A percentile compares a stretch with the other conserved stretches of the same genome.
phyloP scores from a whole-genome alignment of 2,888 invertebrate species.

The Melanotus villosus region DNA sequence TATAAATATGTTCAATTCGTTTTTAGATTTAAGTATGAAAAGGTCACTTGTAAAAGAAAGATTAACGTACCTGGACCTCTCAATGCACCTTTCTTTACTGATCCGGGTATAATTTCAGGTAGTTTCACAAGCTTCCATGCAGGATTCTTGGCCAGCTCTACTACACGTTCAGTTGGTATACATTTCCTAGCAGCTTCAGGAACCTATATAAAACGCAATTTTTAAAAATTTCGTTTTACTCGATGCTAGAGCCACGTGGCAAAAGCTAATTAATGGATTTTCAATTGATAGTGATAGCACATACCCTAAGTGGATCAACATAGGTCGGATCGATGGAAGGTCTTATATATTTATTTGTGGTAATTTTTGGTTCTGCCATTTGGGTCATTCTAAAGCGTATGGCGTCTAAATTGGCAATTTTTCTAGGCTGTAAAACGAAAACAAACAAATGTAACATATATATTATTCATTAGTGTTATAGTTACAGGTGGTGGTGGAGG shows the following conservation, averaged over 20 bases:
- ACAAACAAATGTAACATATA: too few species aligned
- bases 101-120: constrained; percentile 35
- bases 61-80: constrained; percentile 15
- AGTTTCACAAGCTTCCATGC: constrained; percentile 49
- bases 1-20: constrained; percentile 1
- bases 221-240: too few species aligned
- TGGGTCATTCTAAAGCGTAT: constrained; percentile 33
- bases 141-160: constrained; percentile 67
- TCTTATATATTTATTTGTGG: constrained; percentile 40
- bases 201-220: constrained; percentile 66
- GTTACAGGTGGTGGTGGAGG: constrained; percentile 51
- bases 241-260: too few species aligned
- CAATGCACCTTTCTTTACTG: constrained; percentile 48
- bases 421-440: constrained; percentile 41
- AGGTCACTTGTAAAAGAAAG: too few species aligned
- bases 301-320: constrained; percentile 37
- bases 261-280: too few species aligned
- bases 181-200: constrained; percentile 67
- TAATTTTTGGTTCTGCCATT: constrained; percentile 44
- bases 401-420: constrained; percentile 41
- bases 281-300: too few species aligned
- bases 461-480: too few species aligned
- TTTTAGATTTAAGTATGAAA: not conserved
- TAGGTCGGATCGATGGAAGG: constrained; percentile 49
- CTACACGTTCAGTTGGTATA: constrained; percentile 66